Evolutionary conservation across 2,113 vertebrate genomes (phyloP).

Genomic region (Desmodus rotundus): DNA sequence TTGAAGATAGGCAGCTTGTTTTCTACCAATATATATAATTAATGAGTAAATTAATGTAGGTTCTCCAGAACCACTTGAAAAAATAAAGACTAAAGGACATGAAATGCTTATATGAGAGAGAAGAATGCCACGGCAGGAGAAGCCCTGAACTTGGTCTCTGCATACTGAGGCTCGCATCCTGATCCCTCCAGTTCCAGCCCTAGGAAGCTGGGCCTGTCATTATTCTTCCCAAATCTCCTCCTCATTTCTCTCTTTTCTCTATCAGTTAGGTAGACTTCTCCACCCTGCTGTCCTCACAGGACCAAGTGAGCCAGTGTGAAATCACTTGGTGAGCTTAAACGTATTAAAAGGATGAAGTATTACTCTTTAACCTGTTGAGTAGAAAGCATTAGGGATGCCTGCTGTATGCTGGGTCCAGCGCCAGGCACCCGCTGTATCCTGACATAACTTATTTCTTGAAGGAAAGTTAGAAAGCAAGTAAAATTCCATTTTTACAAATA

Average conservation of each 20-base stretch:
- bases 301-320: neutral
- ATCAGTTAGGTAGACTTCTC: neutral
- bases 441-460: neutral
- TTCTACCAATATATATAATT: neutral
- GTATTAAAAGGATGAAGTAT: neutral
- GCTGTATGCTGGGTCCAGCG: fast-evolving
- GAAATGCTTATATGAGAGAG: neutral
- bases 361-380: neutral
- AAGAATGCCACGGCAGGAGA: fast-evolving
- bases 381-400: neutral
- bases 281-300: neutral
- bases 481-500: neutral
- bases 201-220: no score
- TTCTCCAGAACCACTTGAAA: neutral
- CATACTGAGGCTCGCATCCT: neutral
- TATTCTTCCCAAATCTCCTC: no score
- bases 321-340: neutral
- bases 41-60: neutral
- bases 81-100: neutral
- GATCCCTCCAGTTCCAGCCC: no score
- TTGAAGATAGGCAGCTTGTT: neutral
- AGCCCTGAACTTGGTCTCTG: neutral
- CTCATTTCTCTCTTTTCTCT: neutral
- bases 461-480: neutral
- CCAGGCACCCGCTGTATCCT: neutral